phyloP scores from a whole-genome alignment of 2,797 vertebrate genomes.

The Rhinoraja longicauda region DNA sequence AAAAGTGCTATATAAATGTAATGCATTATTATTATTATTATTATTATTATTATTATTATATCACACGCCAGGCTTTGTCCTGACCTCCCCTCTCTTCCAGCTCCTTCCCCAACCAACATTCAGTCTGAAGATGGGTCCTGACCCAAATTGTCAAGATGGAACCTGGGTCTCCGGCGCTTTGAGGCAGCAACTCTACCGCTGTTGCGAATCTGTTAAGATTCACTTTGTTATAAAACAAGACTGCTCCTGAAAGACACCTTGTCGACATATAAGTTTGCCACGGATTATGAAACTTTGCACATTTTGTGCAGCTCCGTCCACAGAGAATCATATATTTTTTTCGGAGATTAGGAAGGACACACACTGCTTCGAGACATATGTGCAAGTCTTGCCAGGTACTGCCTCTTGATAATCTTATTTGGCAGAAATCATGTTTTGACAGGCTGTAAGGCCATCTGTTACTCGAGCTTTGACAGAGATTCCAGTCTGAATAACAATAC shows the following conservation, averaged over 20 bases:
- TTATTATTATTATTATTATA: too few relatives aligned
- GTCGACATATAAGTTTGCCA: not conserved
- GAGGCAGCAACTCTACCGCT: too few relatives aligned
- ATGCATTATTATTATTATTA: too few relatives aligned
- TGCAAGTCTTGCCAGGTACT: not conserved
- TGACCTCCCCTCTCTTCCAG: too few relatives aligned
- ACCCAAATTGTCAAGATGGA: too few relatives aligned
- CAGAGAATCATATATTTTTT: not conserved
- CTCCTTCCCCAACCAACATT: too few relatives aligned
- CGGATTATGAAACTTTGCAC: not conserved
- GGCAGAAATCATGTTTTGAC: conserved; percentile 32
- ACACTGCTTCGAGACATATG: not conserved
- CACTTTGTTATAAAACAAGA: not conserved
- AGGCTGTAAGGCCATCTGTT: conserved; percentile 34
- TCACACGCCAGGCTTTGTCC: too few relatives aligned
- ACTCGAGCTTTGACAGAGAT: not conserved
- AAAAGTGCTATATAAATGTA: too few relatives aligned
- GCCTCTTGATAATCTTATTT: conserved; percentile 24
- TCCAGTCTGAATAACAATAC: not conserved
- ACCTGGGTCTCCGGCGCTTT: too few relatives aligned
- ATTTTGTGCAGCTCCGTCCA: not conserved
- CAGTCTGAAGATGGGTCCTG: too few relatives aligned
- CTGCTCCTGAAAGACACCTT: not conserved
- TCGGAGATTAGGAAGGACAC: not conserved
- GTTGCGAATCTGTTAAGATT: not conserved